These are phyloP conservation scores for Cebidichthys violaceus DNA, from an alignment of 2,113 vertebrate genomes.

Conservation along the genomic window DNA sequence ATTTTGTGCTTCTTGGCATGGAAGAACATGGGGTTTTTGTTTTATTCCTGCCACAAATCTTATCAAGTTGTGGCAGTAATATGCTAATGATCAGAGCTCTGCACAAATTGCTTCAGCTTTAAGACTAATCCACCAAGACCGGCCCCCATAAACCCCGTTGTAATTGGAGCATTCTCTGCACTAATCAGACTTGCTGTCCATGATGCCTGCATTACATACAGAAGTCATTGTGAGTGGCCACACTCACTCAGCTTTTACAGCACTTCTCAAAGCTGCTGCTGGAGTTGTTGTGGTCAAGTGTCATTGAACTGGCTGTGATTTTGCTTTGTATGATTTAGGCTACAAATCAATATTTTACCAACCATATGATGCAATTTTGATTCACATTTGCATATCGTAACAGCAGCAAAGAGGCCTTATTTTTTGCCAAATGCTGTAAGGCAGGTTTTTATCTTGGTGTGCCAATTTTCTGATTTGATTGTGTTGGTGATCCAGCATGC, in stretches of 20 bases:
- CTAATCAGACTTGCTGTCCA: constrained; percentile 45
- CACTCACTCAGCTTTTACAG: constrained; percentile 1
- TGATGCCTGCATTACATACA: constrained; percentile 43
- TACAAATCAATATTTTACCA: constrained; percentile 24
- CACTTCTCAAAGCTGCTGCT: background rate
- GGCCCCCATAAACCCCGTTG: constrained; percentile 45
- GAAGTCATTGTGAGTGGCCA: constrained; percentile 20
- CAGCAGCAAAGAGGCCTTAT: constrained; percentile 8
- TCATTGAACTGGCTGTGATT: constrained; percentile 13
- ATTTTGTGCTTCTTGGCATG: background rate
- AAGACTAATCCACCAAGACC: constrained; percentile 53
- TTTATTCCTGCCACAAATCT: no score
- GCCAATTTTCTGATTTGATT: no score
- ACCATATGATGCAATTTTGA: constrained; percentile 26
- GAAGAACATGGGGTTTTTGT: constrained; percentile 35
- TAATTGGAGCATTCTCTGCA: constrained; percentile 49
- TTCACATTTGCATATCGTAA: background rate
- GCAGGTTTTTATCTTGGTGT: constrained; percentile 12
- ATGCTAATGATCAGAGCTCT: constrained; percentile 15
- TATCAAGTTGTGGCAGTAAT: constrained; percentile 18
- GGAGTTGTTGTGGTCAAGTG: background rate
- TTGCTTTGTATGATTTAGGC: constrained; percentile 15
- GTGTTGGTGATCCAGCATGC: no score
- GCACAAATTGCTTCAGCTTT: constrained; percentile 48
- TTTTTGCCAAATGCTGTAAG: background rate